phyloP scores from a whole-genome alignment of 1,140 invertebrate genomes.

The Hyles euphorbiae region DNA sequence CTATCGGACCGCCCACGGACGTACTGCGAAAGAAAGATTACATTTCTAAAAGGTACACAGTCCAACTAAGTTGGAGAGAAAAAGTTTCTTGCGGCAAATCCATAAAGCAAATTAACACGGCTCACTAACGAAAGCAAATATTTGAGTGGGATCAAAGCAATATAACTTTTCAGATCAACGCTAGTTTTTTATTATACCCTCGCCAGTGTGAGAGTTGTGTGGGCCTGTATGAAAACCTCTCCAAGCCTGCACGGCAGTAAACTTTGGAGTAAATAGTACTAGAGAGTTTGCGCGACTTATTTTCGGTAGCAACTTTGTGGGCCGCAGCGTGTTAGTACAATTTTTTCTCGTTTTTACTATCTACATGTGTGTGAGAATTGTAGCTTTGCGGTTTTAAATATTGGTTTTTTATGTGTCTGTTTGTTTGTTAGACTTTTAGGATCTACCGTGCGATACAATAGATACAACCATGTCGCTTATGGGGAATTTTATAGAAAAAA shows the following conservation, averaged over 20 bases:
- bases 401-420: no score
- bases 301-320: constrained; percentile 23
- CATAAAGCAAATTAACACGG: neutral
- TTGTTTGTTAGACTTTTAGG: no score
- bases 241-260: constrained; percentile 20
- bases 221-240: constrained; percentile 27
- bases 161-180: constrained; percentile 21
- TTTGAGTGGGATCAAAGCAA: constrained; percentile 13
- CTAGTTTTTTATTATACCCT: constrained; percentile 17
- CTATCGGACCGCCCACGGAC: no score
- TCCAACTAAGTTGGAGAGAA: neutral
- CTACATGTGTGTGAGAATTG: no score
- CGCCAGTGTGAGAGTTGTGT: constrained; percentile 20
- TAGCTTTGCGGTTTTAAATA: no score
- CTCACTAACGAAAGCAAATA: constrained; percentile 10
- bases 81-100: constrained; percentile 1
- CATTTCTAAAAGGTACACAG: no score
- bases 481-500: no score
- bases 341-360: constrained; percentile 13
- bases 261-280: constrained; percentile 27
- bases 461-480: no score
- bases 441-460: no score
- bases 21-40: no score
- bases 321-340: constrained; percentile 1
- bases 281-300: constrained; percentile 21